Conservation (phyloP, 2,888 invertebrate genomes). For the Brachyptera putata region DNA sequence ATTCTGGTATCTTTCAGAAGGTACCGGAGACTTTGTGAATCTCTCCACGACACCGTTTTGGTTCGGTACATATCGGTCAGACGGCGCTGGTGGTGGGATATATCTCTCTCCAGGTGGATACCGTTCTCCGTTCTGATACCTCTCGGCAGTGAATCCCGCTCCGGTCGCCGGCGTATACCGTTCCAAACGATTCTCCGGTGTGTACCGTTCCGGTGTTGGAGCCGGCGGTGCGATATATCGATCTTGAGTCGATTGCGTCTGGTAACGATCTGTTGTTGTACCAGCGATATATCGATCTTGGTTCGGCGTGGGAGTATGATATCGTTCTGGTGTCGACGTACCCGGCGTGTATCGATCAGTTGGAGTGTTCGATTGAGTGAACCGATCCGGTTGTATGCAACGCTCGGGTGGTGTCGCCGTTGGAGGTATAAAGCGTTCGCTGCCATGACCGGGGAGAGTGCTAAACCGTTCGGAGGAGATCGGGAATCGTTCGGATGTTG, state of each 20-base stretch:
- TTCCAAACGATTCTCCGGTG: constrained; percentile 4
- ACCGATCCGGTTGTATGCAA: too few relatives aligned
- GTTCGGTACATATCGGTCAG: constrained; percentile 41
- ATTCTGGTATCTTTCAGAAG: constrained; percentile 39
- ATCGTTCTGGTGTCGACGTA: constrained; percentile 5
- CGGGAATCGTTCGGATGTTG: constrained; percentile 54
- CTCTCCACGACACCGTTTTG: constrained; percentile 43
- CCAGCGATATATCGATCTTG: constrained; percentile 22
- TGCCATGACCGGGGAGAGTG: constrained; percentile 47
- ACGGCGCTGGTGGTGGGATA: constrained; percentile 31
- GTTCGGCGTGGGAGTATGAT: constrained; percentile 8
- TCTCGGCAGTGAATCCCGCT: background rate
- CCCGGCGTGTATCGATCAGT: background rate
- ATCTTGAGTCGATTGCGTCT: background rate
- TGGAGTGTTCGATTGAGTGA: background rate
- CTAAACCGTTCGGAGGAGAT: constrained; percentile 48
- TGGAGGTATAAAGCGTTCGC: constrained; percentile 48
- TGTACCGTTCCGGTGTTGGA: constrained; percentile 18
- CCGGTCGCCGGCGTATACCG: background rate
- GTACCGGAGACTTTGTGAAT: constrained; percentile 38
- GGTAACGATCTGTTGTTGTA: constrained; percentile 9
- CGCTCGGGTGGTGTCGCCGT: constrained; percentile 42
- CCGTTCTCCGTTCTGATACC: constrained; percentile 8
- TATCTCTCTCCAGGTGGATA: constrained; percentile 26
- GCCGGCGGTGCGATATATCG: constrained; percentile 24